Conservation (phyloP, 2,888 invertebrate genomes). For the Bugula neritina region DNA sequence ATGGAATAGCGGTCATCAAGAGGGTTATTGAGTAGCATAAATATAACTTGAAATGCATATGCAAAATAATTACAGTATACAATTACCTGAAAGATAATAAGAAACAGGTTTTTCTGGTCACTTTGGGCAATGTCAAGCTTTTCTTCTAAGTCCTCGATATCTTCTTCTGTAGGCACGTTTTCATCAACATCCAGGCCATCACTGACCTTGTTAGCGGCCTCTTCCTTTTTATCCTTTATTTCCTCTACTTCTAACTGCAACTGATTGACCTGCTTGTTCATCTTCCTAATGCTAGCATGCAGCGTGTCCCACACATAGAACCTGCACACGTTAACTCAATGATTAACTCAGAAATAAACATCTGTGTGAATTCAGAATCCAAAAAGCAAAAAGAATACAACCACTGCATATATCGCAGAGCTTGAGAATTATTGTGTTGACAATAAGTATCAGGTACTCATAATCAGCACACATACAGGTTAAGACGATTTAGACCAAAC, state of each 20-base stretch:
- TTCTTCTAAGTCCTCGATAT: slow-evolving; percentile 92
- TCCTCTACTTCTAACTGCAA: slow-evolving; percentile 70
- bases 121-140: slow-evolving; percentile 87
- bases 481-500: too few species aligned
- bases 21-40: too few species aligned
- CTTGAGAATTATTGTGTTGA: too few species aligned
- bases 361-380: too few species aligned
- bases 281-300: slow-evolving; percentile 89
- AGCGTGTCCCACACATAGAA: slow-evolving; percentile 94
- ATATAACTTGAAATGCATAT: too few species aligned
- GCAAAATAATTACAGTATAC: not conserved
- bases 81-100: slow-evolving; percentile 83
- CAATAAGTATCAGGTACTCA: too few species aligned
- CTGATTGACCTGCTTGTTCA: slow-evolving; percentile 88
- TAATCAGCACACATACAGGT: too few species aligned
- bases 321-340: slow-evolving; percentile 61
- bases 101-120: slow-evolving; percentile 91
- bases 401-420: too few species aligned
- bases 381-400: too few species aligned
- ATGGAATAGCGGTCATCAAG: too few species aligned
- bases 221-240: slow-evolving; percentile 76
- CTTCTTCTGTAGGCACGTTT: slow-evolving; percentile 68
- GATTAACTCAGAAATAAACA: too few species aligned
- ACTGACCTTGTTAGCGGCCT: slow-evolving; percentile 42
- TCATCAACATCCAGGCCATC: slow-evolving; percentile 39